Evolutionary conservation across 2,113 vertebrate species (phyloP).

Genomic region (Gorsachius goisagi): DNA sequence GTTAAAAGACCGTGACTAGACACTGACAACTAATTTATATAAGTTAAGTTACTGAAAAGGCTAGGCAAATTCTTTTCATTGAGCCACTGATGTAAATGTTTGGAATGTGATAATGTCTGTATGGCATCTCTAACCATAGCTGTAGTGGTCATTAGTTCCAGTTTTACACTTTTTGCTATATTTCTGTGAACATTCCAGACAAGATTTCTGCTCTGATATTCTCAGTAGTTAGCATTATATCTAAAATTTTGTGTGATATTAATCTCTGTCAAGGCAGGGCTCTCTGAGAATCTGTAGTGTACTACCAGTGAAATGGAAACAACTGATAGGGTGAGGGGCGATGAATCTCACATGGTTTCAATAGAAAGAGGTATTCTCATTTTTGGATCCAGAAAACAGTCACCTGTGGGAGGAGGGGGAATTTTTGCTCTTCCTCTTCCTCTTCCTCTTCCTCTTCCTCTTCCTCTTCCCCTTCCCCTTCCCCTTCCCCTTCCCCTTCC

Average conservation of each 20-base stretch:
- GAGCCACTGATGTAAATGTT: not conserved
- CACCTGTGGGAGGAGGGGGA: fast-evolving
- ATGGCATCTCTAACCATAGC: not conserved
- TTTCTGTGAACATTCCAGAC: not conserved
- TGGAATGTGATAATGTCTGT: not conserved
- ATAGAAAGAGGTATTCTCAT: not conserved
- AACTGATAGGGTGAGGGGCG: not conserved
- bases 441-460: too few relatives aligned
- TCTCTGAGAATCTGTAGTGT: not conserved
- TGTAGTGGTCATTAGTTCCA: too few relatives aligned
- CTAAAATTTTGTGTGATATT: not conserved
- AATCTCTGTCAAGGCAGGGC: not conserved
- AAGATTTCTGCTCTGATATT: not conserved
- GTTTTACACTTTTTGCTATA: not conserved
- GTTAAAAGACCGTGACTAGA: not conserved
- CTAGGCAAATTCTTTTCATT: not conserved
- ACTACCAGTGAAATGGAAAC: not conserved
- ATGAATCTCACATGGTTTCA: not conserved
- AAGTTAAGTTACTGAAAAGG: not conserved
- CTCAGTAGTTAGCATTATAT: not conserved
- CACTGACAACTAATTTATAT: not conserved
- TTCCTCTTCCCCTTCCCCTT: too few relatives aligned
- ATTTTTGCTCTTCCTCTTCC: not conserved
- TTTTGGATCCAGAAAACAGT: not conserved
- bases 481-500: too few relatives aligned